These are phyloP conservation scores for Lindbergichthys nudifrons DNA, from an alignment of 2,797 vertebrate genomes.

Conservation along the genomic window DNA sequence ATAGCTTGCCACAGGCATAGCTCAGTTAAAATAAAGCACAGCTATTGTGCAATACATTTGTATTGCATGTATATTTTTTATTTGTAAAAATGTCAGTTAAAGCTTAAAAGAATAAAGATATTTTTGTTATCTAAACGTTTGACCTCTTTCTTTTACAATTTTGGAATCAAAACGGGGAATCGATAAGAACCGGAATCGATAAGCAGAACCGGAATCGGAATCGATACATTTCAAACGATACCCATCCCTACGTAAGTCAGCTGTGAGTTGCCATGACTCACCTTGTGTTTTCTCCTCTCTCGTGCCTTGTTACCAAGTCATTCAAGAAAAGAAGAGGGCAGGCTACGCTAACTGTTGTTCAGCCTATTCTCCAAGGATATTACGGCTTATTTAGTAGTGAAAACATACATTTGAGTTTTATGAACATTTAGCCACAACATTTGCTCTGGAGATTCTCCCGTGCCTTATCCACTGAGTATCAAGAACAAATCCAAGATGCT, in stretches of 20 bases:
- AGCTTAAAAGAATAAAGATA: too few relatives aligned
- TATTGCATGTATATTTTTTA: too few relatives aligned
- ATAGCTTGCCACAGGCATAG: too few relatives aligned
- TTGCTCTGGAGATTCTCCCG: conserved; percentile 34
- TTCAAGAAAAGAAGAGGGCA: conserved; percentile 34
- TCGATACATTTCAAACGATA: too few relatives aligned
- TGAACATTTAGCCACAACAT: conserved; percentile 38
- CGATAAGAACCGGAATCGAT: too few relatives aligned
- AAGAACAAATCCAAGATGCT: background rate
- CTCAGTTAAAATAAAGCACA: too few relatives aligned
- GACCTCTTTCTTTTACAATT: too few relatives aligned
- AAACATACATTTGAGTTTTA: conserved; percentile 46
- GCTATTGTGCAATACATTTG: too few relatives aligned
- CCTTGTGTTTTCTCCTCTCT: conserved; percentile 40
- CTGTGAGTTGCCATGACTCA: conserved; percentile 59
- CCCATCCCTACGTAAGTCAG: conserved; percentile 52
- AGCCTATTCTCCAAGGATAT: conserved; percentile 33
- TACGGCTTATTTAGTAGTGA: conserved; percentile 50
- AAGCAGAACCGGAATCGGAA: too few relatives aligned
- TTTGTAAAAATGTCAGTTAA: too few relatives aligned
- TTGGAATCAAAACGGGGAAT: too few relatives aligned
- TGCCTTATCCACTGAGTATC: conserved; percentile 32
- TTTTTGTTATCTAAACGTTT: too few relatives aligned
- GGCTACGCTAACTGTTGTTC: conserved; percentile 11
- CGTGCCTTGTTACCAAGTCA: conserved; percentile 34